Evolutionary conservation across 2,113 vertebrate species (phyloP).

Genomic region (mouse (Mus musculus)): GRCm39 chr3:30668501-30669000

Average conservation of each 20-base stretch:
- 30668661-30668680: too few relatives aligned
- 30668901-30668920: not conserved
- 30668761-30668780: not conserved
- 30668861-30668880: not conserved
- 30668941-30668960: conserved; percentile 34
- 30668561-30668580: too few relatives aligned
- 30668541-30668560: too few relatives aligned
- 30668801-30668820: not conserved
- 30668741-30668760: not conserved
- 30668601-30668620: too few relatives aligned
- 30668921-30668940: not conserved
- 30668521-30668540: too few relatives aligned
- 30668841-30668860: not conserved
- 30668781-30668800: not conserved
- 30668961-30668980: not conserved
- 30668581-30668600: too few relatives aligned
- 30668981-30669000: not conserved
- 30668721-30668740: not conserved
- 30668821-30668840: not conserved
- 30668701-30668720: not conserved
- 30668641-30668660: too few relatives aligned
- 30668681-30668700: too few relatives aligned
- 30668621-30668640: too few relatives aligned
- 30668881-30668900: not conserved
- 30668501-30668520: too few relatives aligned